Conservation (phyloP, 2,888 invertebrate genomes). For the Palloptera scutellata region DNA sequence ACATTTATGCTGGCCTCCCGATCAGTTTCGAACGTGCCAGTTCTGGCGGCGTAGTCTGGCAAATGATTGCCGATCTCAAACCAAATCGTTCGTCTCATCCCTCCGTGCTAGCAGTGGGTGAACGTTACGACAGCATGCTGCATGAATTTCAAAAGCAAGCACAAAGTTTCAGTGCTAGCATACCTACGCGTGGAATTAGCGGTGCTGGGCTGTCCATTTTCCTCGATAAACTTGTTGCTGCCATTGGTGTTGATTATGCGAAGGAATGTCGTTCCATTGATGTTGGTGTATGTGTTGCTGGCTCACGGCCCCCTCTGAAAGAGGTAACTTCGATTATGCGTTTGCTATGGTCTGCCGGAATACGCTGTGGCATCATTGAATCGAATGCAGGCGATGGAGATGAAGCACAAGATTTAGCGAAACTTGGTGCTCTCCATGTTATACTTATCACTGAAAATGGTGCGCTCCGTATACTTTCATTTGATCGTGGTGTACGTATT, state of each 20-base stretch:
- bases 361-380: constrained; percentile 72
- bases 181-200: constrained; percentile 57
- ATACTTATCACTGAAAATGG: constrained; percentile 67
- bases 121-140: constrained; percentile 87
- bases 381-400: constrained; percentile 66
- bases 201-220: constrained; percentile 88
- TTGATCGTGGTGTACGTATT: constrained; percentile 71
- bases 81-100: constrained; percentile 64
- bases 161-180: constrained; percentile 57
- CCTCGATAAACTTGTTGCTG: constrained; percentile 77
- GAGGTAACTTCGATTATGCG: constrained; percentile 67
- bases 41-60: constrained; percentile 70
- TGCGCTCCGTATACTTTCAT: constrained; percentile 65
- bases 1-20: constrained; percentile 65
- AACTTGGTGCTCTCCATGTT: constrained; percentile 70
- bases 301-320: constrained; percentile 68
- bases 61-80: constrained; percentile 65
- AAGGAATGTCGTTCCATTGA: constrained; percentile 69
- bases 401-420: constrained; percentile 72
- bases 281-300: constrained; percentile 74
- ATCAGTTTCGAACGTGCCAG: constrained; percentile 67
- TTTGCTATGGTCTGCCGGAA: constrained; percentile 77
- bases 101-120: constrained; percentile 86
- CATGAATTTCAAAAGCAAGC: constrained; percentile 70
- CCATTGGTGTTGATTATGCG: constrained; percentile 67